Conservation (phyloP, 2,888 invertebrate species). For the Hyposoter dolosus region DNA sequence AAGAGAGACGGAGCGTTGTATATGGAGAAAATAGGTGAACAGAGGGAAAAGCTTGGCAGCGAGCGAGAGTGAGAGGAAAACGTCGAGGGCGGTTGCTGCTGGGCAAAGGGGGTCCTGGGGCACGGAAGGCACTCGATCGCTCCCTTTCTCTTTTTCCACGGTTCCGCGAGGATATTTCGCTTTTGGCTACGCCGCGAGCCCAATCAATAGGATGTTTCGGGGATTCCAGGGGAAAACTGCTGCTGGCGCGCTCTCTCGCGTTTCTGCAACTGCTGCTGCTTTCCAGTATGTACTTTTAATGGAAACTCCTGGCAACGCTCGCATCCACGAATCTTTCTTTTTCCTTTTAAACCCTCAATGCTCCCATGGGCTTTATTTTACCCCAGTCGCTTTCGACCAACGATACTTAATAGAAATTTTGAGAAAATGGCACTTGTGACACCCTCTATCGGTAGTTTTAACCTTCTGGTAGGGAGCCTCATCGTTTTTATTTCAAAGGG, state of each 20-base stretch:
- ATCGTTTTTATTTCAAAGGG: no score
- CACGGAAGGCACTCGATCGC: slow-evolving; percentile 52
- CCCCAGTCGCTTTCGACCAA: no score
- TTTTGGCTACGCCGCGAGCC: slow-evolving; percentile 76
- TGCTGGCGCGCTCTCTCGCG: slow-evolving; percentile 78
- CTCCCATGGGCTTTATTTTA: no score
- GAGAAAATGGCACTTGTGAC: no score
- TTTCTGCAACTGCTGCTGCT: slow-evolving; percentile 58
- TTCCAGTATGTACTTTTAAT: slow-evolving; percentile 40
- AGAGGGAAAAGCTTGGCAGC: slow-evolving; percentile 27
- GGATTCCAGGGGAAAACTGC: slow-evolving; percentile 81
- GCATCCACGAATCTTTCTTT: not conserved
- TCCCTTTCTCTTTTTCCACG: slow-evolving; percentile 56
- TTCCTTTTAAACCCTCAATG: not conserved
- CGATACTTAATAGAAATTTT: no score
- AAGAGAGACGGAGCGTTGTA: slow-evolving; percentile 68
- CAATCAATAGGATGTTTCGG: slow-evolving; percentile 87
- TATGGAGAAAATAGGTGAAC: slow-evolving; percentile 35
- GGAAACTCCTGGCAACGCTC: slow-evolving; percentile 41
- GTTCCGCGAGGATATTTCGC: slow-evolving; percentile 72
- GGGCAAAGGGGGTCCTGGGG: slow-evolving; percentile 67
- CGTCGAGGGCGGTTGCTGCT: slow-evolving; percentile 48
- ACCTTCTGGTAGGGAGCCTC: no score
- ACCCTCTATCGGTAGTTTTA: no score
- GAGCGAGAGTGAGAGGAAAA: slow-evolving; percentile 50